phyloP scores from a whole-genome alignment of 2,113 vertebrate species.

The Pelmatolapia mariae region DNA sequence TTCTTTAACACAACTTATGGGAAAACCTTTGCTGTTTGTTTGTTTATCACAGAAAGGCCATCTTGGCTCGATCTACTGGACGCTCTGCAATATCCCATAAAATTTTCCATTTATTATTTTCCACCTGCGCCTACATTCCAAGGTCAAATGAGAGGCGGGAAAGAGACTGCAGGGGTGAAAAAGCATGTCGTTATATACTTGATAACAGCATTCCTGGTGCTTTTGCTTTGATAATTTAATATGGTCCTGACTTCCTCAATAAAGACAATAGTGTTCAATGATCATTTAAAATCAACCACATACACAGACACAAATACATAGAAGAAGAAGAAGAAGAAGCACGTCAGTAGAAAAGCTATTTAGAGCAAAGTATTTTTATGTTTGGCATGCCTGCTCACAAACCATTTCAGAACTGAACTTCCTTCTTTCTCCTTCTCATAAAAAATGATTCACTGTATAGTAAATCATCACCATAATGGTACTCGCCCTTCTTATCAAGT shows the following conservation, averaged over 20 bases:
- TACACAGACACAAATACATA: neutral
- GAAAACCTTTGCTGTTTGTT: neutral
- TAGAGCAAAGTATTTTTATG: neutral
- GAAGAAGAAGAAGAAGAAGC: neutral
- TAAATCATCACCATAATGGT: neutral
- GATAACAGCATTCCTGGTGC: neutral
- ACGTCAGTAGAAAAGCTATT: neutral
- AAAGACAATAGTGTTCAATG: neutral
- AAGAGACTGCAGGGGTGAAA: neutral
- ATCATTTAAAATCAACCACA: neutral
- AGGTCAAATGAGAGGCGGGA: neutral
- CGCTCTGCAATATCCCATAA: neutral
- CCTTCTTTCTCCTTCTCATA: neutral
- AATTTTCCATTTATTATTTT: neutral
- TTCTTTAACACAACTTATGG: neutral
- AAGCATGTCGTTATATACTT: neutral
- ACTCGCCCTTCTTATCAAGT: neutral
- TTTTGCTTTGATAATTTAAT: neutral
- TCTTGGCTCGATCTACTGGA: too few relatives aligned
- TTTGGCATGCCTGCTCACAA: neutral
- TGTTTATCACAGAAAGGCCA: neutral
- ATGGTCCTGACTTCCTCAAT: neutral
- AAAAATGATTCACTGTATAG: neutral
- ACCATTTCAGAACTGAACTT: neutral
- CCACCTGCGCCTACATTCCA: neutral